These are phyloP conservation scores for Psittacula echo DNA, from an alignment of 2,797 vertebrate species.

Conservation along the genomic window DNA sequence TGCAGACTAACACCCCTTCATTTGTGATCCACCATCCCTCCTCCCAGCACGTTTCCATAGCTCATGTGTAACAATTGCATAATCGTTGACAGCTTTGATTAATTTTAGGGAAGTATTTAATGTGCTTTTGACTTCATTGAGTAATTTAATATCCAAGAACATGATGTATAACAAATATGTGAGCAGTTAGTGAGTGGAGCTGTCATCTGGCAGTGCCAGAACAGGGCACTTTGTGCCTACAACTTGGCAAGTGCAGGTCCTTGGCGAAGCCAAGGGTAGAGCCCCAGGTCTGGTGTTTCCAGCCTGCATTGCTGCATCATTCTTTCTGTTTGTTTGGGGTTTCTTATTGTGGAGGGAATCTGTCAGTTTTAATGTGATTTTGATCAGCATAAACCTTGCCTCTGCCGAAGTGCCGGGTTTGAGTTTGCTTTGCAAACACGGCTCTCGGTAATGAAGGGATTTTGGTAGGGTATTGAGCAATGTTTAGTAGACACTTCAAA, in stretches of 20 bases:
- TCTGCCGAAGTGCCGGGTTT: not conserved
- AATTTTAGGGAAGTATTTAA: not conserved
- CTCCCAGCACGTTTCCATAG: accelerated
- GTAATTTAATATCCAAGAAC: not conserved
- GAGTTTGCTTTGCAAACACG: not conserved
- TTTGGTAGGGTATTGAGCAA: not conserved
- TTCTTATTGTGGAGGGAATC: not conserved
- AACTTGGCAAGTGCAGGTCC: not conserved
- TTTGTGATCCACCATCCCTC: not conserved
- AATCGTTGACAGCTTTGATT: not conserved
- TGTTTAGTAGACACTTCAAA: not conserved
- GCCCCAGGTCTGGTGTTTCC: not conserved
- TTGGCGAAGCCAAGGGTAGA: not conserved
- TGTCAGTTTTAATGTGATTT: not conserved
- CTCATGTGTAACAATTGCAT: accelerated
- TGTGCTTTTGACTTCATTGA: not conserved
- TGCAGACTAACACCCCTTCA: not conserved
- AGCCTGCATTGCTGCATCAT: not conserved
- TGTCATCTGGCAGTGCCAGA: accelerated
- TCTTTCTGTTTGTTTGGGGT: not conserved
- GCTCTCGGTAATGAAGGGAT: not conserved
- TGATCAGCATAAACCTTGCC: not conserved
- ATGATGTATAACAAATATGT: not conserved
- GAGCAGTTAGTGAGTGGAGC: conserved; percentile 1
- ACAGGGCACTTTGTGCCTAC: accelerated